Evolutionary conservation across 2,113 vertebrate genomes (phyloP), one percentile per base, ranked within the genome.

Genomic region (Brachyhypopomus gauderio): DNA sequence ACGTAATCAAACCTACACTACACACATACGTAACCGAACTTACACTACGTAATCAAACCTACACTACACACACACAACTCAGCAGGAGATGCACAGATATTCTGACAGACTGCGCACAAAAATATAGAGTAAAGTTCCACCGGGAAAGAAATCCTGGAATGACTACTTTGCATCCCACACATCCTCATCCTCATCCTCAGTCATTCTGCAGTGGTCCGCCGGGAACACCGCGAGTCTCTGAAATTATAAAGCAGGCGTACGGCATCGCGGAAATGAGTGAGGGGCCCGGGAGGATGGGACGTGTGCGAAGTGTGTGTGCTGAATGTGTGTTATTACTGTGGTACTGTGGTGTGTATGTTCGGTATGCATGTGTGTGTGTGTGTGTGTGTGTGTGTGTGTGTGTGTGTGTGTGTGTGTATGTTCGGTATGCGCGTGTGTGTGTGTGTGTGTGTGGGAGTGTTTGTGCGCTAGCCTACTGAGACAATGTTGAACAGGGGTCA

Each of bases 91-190:
- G 41, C 60, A 60, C 4, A 75, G 76, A 38, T 59, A 63, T 34
- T 9, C 55, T 79, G 80, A 75, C 84, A 78, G 75, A 36, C 74
- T 58, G 60, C 70, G 59, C 20, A 73, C 62, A 74, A 64, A 72
- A 73, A 71, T 38, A 70, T 76, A 71, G 56, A 41, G 56, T 70
- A 45, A 20, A 70, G 25, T 56, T 79, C 79, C 64, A 20, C 64
- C 48, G 56, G 59, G 74, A 84, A 73, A 67, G 59, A 78, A 77
- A 72, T 55, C 75, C 79, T 71, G 56, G 63, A 79, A 78, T n/a
- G 23, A 74, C 45, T 66, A 4, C 19, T 78, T 83, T 77, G 74
- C 81, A 83, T 85, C 71, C 72, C 75, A 82, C 79, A 64, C 72
- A 56, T 79, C 77, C 52, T 82, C 41, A 71, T n/a, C n/a, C 71